These are phyloP conservation scores for Centrocercus urophasianus DNA, from an alignment of 2,113 vertebrate species.

Conservation along the genomic window DNA sequence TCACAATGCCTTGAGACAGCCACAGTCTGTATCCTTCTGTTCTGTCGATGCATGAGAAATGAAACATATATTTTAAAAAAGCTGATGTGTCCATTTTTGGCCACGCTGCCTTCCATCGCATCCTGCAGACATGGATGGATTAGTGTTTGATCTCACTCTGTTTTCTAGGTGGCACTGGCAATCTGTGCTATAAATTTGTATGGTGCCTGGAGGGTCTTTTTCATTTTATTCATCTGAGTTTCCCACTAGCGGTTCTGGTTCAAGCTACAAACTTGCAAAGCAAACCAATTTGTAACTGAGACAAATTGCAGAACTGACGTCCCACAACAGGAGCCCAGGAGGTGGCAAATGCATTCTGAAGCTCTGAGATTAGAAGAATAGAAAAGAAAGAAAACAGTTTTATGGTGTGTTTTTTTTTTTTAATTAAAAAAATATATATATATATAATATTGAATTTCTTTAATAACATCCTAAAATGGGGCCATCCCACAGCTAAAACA, in stretches of 20 bases:
- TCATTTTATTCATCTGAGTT: slow-evolving; percentile 33
- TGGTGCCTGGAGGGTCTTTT: not conserved
- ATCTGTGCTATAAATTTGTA: slow-evolving; percentile 26
- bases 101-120: not conserved
- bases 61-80: not conserved
- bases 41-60: not conserved
- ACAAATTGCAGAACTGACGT: not conserved
- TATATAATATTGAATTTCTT: not conserved
- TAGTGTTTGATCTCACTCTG: slow-evolving; percentile 10
- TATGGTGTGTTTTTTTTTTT: not conserved
- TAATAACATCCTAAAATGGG: slow-evolving; percentile 3
- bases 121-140: not conserved
- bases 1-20: not conserved
- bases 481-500: not conserved
- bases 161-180: slow-evolving; percentile 51
- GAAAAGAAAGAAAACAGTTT: not conserved
- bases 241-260: slow-evolving; percentile 25
- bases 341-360: not conserved
- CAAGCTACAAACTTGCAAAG: slow-evolving; percentile 41
- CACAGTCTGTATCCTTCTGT: not conserved
- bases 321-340: not conserved
- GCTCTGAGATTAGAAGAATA: not conserved
- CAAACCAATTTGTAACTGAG: slow-evolving; percentile 34
- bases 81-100: not conserved
- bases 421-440: not conserved